A percentile compares a stretch with the other conserved stretches of the same genome.
phyloP scores from a whole-genome alignment of 2,797 vertebrate genomes.

The Lindbergichthys nudifrons region DNA sequence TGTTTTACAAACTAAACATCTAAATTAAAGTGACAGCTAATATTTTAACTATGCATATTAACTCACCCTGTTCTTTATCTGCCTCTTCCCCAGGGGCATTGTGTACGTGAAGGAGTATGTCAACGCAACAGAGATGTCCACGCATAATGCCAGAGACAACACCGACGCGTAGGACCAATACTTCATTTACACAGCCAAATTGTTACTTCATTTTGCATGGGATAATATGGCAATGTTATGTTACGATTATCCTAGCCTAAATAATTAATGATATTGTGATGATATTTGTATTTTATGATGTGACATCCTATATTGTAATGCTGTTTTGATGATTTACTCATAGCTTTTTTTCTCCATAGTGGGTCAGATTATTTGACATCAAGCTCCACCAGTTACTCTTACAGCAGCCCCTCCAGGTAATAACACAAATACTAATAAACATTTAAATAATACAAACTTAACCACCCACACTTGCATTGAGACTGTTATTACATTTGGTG shows the following conservation, averaged over 20 bases:
- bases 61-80: conserved; percentile 1
- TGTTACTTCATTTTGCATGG: not conserved
- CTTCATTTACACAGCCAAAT: conserved; percentile 12
- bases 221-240: too few relatives aligned
- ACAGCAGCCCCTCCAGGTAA: conserved; percentile 77
- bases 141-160: conserved; percentile 58
- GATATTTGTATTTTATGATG: too few relatives aligned
- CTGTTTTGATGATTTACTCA: not conserved
- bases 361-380: conserved; percentile 72
- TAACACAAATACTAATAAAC: not conserved
- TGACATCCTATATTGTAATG: not conserved
- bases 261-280: too few relatives aligned
- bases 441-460: not conserved
- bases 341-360: conserved; percentile 34
- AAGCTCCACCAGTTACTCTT: conserved; percentile 66
- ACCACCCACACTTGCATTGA: not conserved
- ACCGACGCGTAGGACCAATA: conserved; percentile 48
- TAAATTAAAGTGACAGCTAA: conserved; percentile 8
- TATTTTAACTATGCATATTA: not conserved
- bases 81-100: conserved; percentile 66
- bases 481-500: not conserved
- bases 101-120: conserved; percentile 91
- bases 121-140: conserved; percentile 76
- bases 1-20: conserved; percentile 1
- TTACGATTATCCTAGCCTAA: too few relatives aligned